Evolutionary conservation across 2,888 invertebrate species (phyloP).

Genomic region (Drosophila birchii): DNA sequence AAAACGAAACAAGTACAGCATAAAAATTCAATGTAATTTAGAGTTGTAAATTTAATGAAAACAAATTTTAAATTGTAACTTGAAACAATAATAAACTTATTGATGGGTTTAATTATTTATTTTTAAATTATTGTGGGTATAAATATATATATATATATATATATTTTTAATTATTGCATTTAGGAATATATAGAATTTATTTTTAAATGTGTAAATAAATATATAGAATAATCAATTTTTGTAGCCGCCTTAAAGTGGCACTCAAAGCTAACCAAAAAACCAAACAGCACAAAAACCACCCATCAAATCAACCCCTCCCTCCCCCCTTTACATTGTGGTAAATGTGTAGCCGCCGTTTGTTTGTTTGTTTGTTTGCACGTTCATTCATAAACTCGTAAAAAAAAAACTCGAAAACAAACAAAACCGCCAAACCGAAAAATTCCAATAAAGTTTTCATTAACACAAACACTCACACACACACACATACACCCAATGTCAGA

Average conservation of each 20-base stretch:
- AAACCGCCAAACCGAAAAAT: conserved; percentile 46
- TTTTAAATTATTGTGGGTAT: too few species aligned
- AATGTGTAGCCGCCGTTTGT: conserved; percentile 20
- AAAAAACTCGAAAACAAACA: conserved; percentile 55
- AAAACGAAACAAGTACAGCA: background rate
- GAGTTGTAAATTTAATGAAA: too few species aligned
- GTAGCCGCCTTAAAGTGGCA: conserved; percentile 30
- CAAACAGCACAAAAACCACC: conserved; percentile 11
- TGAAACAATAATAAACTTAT: too few species aligned
- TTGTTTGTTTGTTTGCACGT: conserved; percentile 56
- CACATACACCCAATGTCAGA: conserved; percentile 4
- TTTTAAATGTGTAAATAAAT: background rate
- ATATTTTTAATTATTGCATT: too few species aligned
- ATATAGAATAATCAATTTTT: conserved; percentile 10
- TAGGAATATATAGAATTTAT: too few species aligned
- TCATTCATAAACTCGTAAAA: conserved; percentile 69
- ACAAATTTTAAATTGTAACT: too few species aligned
- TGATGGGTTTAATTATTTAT: too few species aligned
- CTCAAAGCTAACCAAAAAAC: conserved; percentile 10
- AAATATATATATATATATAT: too few species aligned
- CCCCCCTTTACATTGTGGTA: conserved; percentile 5
- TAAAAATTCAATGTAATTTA: too few species aligned
- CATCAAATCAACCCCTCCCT: background rate
- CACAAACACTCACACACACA: conserved; percentile 17
- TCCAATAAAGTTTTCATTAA: conserved; percentile 67